phyloP scores from a whole-genome alignment of 1,140 invertebrate species.

The Psix sp. region DNA sequence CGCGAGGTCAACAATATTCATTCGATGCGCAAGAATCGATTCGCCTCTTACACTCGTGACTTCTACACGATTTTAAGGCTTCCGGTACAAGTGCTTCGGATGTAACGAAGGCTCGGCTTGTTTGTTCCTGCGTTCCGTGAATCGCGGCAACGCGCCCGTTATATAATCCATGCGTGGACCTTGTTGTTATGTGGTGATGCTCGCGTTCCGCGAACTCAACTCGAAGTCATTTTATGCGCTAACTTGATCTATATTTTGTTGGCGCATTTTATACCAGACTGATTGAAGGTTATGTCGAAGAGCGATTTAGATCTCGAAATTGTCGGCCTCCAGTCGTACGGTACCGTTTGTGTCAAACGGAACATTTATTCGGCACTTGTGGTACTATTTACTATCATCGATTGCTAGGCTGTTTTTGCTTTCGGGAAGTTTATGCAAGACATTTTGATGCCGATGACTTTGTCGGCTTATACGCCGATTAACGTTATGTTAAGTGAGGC shows the following conservation, averaged over 20 bases:
- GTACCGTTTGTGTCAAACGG: slow-evolving; percentile 27
- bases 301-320: slow-evolving; percentile 17
- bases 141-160: slow-evolving; percentile 44
- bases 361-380: slow-evolving; percentile 20
- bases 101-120: slow-evolving; percentile 51
- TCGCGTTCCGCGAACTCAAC: neutral
- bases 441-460: slow-evolving; percentile 9
- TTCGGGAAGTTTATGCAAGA: neutral
- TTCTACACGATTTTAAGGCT: slow-evolving; percentile 53
- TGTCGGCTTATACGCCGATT: slow-evolving; percentile 4
- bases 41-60: slow-evolving; percentile 47
- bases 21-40: slow-evolving; percentile 46
- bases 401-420: slow-evolving; percentile 3
- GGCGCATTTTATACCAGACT: slow-evolving; percentile 1
- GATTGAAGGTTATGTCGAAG: slow-evolving; percentile 25
- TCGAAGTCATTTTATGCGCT: slow-evolving; percentile 7
- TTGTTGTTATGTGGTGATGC: neutral
- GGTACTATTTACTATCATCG: slow-evolving; percentile 13
- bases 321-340: slow-evolving; percentile 6
- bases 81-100: slow-evolving; percentile 51
- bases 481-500: slow-evolving; percentile 1
- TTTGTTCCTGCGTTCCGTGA: slow-evolving; percentile 53
- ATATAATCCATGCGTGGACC: slow-evolving; percentile 40
- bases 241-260: slow-evolving; percentile 16
- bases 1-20: slow-evolving; percentile 52